A percentile compares a stretch with the other conserved stretches of the same genome.
Conservation (phyloP, 1,140 invertebrate genomes). For the Panagrolaimus sp. region DNA sequence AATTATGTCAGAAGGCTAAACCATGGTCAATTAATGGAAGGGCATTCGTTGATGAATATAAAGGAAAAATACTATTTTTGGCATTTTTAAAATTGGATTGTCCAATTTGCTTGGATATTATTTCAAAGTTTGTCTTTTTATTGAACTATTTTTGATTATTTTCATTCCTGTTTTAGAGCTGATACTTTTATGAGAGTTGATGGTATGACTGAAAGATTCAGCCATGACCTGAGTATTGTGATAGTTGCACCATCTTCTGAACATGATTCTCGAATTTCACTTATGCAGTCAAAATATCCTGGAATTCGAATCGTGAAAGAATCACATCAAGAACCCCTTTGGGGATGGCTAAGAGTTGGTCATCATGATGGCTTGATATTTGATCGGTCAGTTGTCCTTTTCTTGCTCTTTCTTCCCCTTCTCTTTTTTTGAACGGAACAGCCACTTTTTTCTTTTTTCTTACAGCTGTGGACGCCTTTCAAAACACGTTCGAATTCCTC, state of each 20-base stretch:
- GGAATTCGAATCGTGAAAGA: constrained; percentile 4
- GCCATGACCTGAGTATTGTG: background rate
- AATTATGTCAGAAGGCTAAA: background rate
- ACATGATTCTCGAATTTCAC: background rate
- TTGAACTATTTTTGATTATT: too few species aligned
- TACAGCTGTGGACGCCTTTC: constrained; percentile 1
- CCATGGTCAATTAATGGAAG: background rate
- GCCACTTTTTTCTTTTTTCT: background rate
- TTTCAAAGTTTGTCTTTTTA: background rate
- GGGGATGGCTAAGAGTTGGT: constrained; percentile 3
- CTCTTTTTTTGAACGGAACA: background rate
- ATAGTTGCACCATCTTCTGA: background rate
- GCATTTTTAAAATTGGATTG: constrained; percentile 3
- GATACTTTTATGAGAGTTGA: background rate
- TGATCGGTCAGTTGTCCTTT: constrained; percentile 4
- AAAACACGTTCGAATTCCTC: background rate
- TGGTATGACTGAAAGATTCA: background rate
- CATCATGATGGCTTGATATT: constrained; percentile 3
- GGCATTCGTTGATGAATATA: constrained; percentile 9
- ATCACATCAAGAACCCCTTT: background rate
- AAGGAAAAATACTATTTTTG: constrained; percentile 1
- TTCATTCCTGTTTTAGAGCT: background rate
- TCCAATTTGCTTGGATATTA: background rate
- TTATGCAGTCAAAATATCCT: background rate
- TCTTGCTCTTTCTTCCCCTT: too few species aligned